Base-by-base conservation (phyloP, 2,797 vertebrate species). In the Chrosomus eos region DNA sequence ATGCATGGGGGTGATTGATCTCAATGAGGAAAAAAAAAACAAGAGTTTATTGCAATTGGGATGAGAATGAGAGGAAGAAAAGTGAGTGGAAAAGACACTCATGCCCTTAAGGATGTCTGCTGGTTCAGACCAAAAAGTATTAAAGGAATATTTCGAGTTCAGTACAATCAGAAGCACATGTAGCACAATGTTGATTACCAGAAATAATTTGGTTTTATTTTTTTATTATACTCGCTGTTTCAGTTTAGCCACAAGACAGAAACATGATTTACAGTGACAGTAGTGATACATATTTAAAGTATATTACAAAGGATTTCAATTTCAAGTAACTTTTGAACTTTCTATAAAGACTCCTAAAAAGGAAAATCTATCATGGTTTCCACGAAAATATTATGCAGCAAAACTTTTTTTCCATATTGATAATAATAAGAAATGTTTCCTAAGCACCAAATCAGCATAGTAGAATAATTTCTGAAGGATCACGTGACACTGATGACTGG, bases 11-110 rank as follows among this genome's bases (percentile, higher is more conserved):
- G 79, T 85, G 87, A 73, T 79, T 79, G 48, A 74, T 83, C 70
- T 82, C 23, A 28, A 64, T 38, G 40, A 43, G 38, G 11, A 19
- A 60, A 71, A 13, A 72, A 1, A 89, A 87, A 89, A 88, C 88
- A 89, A 80, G 77, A 87, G 88, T 88, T 91, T 91, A 88, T 91
- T 91, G 79, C 62, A 43, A 66, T 28, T 70, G 71, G 67, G 80
- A 77, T 76, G 40, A 82, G 73, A 71, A 40, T 16, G 40, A 79
- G 33, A 73, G 70, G 13, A 4, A 58, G 19, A 55, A 72, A 67
- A 62, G n/a, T 28, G n/a, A 64, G 60, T 67, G n/a, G 53, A 62
- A 76, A 68, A 70, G 33, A 76, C 31, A 76, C 60, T 75, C 58
- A 26, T 58, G 75, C 26, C 51, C 83, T 78, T 62, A 53, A 62